Base-by-base conservation (phyloP, 2,888 invertebrate genomes). In the Gymnoscelis rufifasciata region DNA sequence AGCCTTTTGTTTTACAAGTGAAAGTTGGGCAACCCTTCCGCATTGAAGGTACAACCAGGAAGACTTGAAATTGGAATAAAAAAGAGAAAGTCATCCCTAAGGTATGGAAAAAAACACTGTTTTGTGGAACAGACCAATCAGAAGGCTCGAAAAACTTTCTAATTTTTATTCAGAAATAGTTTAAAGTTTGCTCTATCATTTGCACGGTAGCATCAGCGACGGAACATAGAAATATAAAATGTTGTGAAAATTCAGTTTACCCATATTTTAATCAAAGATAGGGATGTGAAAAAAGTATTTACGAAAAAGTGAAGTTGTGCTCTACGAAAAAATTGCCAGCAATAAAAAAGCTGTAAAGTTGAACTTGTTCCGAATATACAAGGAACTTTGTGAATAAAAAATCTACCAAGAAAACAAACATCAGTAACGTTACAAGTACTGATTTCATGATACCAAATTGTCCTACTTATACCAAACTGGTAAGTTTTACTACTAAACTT, bases 1-100 rank as follows among this genome's bases (percentile, higher is more conserved):
- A 61, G 47, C 15, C 62, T 47, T 68, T 84, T 86, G 83, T 87
- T 78, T 82, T 64, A 72, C 56, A 57, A 68, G 84, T 71, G 83
- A 87, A 87, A 87, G 84, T 83, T 74, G 43, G 54, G 60, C 64
- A 77, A 75, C 78, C 78, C 83, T 83, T 84, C 83, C 81, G 79
- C 68, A 62, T 80, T 76, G 56, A 67, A 78, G 73, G 78, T 80
- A 54, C 57, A 69, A 72, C 74, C 74, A 81, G 80, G 78, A 81
- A 83, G 75, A 79, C 69, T 70, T 57, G 58, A 66, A 83, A 83
- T 71, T 84, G 78, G 74, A 86, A 83, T 83, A 86, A 84, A 87
- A 86, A 83, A 74, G 83, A 87, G 87, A 87, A 87, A 87, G 87
- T 86, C 66, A 54, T 56, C 59, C 57, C 54, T 63, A 66, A 76